Conservation (phyloP, 2,113 vertebrate genomes). For the Muscicapa adusta region DNA sequence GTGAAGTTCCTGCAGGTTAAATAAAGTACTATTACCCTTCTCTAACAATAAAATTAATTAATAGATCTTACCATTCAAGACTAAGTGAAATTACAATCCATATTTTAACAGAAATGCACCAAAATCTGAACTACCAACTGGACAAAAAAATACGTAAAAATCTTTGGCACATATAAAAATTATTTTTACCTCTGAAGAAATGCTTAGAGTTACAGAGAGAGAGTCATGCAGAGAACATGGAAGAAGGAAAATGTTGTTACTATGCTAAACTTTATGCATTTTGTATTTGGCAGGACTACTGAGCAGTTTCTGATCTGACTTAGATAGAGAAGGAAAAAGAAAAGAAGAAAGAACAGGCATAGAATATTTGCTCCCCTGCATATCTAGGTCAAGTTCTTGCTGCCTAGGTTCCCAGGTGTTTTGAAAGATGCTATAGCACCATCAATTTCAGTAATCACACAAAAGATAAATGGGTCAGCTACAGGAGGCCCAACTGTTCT, state of each 20-base stretch:
- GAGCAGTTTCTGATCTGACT: not conserved
- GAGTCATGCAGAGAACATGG: not conserved
- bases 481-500: not conserved
- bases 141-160: not conserved
- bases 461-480: not conserved
- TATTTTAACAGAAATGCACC: not conserved
- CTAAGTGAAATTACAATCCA: not conserved
- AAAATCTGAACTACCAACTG: not conserved
- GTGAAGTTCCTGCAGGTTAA: not conserved
- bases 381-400: not conserved
- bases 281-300: not conserved
- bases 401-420: not conserved
- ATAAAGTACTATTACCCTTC: not conserved
- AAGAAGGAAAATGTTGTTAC: not conserved
- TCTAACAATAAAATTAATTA: not conserved
- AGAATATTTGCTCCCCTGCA: not conserved
- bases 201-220: not conserved
- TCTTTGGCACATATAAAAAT: not conserved
- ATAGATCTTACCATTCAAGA: not conserved
- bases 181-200: not conserved
- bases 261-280: not conserved
- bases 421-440: not conserved
- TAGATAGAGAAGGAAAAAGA: not conserved
- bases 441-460: slow-evolving; percentile 23
- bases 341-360: not conserved